A percentile compares a stretch with the other conserved stretches of the same genome.
These are phyloP conservation scores for Leptopilina syphax DNA, from an alignment of 2,888 invertebrate genomes.

Conservation along the genomic window DNA sequence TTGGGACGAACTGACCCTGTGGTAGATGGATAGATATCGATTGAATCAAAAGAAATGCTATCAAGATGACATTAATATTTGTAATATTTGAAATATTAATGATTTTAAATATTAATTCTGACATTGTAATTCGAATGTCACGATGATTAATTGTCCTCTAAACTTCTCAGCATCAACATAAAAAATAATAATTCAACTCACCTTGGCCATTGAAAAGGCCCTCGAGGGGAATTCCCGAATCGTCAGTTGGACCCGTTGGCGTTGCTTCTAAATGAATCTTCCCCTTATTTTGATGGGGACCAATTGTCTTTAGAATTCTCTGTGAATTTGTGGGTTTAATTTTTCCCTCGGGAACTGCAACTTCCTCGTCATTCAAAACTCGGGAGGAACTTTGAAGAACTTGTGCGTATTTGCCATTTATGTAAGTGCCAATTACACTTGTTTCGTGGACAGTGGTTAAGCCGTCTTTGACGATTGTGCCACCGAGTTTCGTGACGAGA, in stretches of 20 bases:
- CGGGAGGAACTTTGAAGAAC: conserved; percentile 89
- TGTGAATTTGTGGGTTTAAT: conserved; percentile 83
- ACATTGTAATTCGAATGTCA: no score
- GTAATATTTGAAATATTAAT: no score
- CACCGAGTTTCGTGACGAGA: conserved; percentile 89
- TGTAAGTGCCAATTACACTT: conserved; percentile 92
- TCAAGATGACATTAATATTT: no score
- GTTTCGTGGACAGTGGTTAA: conserved; percentile 91
- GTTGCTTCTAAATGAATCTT: conserved; percentile 82
- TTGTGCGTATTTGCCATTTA: conserved; percentile 93
- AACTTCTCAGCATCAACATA: no score
- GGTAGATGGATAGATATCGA: not conserved
- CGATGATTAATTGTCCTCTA: not conserved
- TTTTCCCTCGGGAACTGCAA: conserved; percentile 78
- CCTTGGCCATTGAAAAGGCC: conserved; percentile 76
- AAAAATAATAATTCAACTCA: no score
- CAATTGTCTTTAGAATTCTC: conserved; percentile 87
- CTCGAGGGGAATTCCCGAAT: conserved; percentile 79
- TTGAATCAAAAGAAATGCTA: not conserved
- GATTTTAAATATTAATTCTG: no score
- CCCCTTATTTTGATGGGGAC: conserved; percentile 79
- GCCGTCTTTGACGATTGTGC: conserved; percentile 89
- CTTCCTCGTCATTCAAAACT: conserved; percentile 75
- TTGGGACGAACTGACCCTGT: conserved; percentile 64
- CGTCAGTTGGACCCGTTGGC: conserved; percentile 80